A percentile compares a stretch with the other conserved stretches of the same genome.
phyloP scores from a whole-genome alignment of 2,113 vertebrate genomes.

The Protomyctophum bolini region DNA sequence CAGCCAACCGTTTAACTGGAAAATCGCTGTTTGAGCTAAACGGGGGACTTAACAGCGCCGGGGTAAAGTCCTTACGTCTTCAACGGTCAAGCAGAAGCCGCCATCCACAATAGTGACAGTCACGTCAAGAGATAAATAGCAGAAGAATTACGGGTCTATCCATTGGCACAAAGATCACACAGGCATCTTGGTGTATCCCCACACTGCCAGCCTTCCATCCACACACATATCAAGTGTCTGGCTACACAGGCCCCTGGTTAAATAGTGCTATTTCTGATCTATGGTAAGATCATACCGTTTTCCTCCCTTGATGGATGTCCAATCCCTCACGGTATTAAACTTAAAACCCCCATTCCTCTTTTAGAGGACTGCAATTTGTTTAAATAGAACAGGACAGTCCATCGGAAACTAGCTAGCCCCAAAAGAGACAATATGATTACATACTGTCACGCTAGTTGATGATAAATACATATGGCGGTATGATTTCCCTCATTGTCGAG shows the following conservation, averaged over 20 bases:
- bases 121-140: conserved; percentile 46
- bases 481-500: background rate
- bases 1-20: conserved; percentile 41
- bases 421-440: conserved; percentile 30
- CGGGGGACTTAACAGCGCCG: conserved; percentile 12
- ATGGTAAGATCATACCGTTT: conserved; percentile 29
- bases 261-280: conserved; percentile 33
- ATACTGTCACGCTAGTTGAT: conserved; percentile 24
- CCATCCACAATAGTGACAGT: conserved; percentile 46
- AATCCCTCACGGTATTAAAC: conserved; percentile 17
- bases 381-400: conserved; percentile 34
- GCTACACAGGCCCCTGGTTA: conserved; percentile 34
- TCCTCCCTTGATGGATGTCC: conserved; percentile 36
- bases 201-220: conserved; percentile 47
- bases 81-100: conserved; percentile 38
- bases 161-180: conserved; percentile 47
- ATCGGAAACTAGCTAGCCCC: conserved; percentile 3
- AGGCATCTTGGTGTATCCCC: conserved; percentile 45
- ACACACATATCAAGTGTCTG: conserved; percentile 54
- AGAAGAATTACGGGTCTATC: conserved; percentile 57
- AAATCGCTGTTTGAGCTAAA: conserved; percentile 39
- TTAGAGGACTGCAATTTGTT: conserved; percentile 38
- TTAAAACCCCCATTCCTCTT: conserved; percentile 34
- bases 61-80: conserved; percentile 43
- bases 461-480: conserved; percentile 19